Evolutionary conservation across 2,797 vertebrate genomes (phyloP), one percentile per base, ranked within the genome.

Genomic region (Karalla daura): DNA sequence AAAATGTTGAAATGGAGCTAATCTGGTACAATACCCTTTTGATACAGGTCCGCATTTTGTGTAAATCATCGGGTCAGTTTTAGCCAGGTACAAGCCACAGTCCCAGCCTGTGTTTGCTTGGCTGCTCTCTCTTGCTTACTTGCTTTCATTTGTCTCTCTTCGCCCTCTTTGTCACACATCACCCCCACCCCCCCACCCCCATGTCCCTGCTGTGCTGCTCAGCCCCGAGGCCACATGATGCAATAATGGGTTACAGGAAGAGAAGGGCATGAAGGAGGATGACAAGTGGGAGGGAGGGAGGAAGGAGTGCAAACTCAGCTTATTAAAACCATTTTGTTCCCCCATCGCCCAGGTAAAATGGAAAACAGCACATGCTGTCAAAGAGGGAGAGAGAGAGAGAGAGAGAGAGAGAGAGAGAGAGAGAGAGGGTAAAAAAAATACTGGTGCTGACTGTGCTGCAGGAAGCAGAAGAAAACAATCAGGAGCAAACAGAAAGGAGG

Each of bases 281-380:
- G 43, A 59, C 37, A 15, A 46, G 39, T 28, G 49, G 53, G 37
- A 37, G 44, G 21, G 50, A 39, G 47, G 41, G 61, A 56, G n/a
- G n/a, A n/a, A n/a, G n/a, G 28, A 52, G 40, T 4, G n/a, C 13
- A 67, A 62, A 55, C 15, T 68, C 28, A 21, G 46, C 18, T 73
- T 52, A 73, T 73, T 45, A 51, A 55, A 73, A 49, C 21, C 41
- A 60, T 74, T 70, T 62, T 71, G 56, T 67, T 69, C 27, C n/a
- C n/a, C 36, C 43, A 50, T 66, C 44, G 45, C 56, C 47, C 66
- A 40, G 59, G 54, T 70, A 25, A 43, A 74, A 65, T 59, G 36
- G 23, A 47, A 68, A 72, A 63, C 40, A 66, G 63, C 28, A 62
- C 21, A 13, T 15, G 0, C n/a, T 36, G 37, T 27, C 10, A 52